Conservation (phyloP, 35 echinoderm and acorn worm genomes). For the Heliocidaris tuberculata region DNA sequence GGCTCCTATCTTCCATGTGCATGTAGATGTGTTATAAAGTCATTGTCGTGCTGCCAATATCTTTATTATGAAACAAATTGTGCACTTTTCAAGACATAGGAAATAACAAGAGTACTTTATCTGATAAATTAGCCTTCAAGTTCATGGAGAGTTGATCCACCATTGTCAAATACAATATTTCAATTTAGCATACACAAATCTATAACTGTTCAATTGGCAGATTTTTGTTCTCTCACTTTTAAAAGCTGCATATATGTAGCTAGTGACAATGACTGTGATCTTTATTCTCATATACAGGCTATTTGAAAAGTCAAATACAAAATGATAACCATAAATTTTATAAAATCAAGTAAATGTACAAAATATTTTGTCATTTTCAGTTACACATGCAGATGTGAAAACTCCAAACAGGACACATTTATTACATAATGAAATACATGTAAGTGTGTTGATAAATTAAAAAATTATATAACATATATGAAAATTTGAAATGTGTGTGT, state of each 20-base stretch:
- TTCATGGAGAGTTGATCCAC: neutral
- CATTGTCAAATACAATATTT: neutral
- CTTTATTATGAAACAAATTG: neutral
- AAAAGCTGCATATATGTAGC: neutral
- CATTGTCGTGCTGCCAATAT: neutral
- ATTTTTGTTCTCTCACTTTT: neutral
- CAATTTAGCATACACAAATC: neutral
- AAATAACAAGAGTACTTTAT: neutral
- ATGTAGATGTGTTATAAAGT: neutral
- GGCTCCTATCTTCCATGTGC: neutral
- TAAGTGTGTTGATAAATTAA: no score
- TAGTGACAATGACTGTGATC: no score
- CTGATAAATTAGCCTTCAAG: neutral
- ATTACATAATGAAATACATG: no score
- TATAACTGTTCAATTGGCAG: neutral
- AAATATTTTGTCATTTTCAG: no score
- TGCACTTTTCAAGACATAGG: neutral
- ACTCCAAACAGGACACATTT: no score
- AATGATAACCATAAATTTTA: no score
- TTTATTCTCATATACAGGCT: no score
- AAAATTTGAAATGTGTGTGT: no score
- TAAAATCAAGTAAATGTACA: no score
- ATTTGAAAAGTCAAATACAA: no score
- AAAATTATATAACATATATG: no score
- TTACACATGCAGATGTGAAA: no score